These are phyloP conservation scores for Drosophila leontia DNA, from an alignment of 1,140 invertebrate species.

Conservation along the genomic window DNA sequence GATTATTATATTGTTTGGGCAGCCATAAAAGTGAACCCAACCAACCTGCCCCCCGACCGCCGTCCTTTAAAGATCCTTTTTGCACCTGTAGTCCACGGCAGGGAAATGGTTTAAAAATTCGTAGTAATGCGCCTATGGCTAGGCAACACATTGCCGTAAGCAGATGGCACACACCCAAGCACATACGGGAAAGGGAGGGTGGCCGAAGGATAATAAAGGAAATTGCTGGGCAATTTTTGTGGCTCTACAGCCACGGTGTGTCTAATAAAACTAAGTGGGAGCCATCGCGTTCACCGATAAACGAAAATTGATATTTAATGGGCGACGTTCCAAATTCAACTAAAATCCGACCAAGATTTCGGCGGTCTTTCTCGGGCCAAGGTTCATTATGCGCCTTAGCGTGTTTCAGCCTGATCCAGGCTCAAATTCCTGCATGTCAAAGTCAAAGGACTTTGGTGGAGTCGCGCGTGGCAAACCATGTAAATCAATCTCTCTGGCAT, in stretches of 20 bases:
- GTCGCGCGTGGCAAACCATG: slow-evolving; percentile 69
- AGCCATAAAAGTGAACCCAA: slow-evolving; percentile 56
- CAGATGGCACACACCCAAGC: slow-evolving; percentile 43
- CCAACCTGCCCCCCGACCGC: not conserved
- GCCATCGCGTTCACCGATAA: slow-evolving; percentile 64
- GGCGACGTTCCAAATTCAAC: slow-evolving; percentile 34
- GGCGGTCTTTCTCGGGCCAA: not conserved
- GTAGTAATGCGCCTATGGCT: slow-evolving; percentile 73
- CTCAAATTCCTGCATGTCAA: slow-evolving; percentile 61
- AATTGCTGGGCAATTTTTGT: slow-evolving; percentile 78
- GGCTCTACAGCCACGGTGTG: slow-evolving; percentile 40
- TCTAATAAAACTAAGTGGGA: slow-evolving; percentile 81
- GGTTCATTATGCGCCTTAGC: slow-evolving; percentile 48
- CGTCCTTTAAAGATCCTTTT: slow-evolving; percentile 60
- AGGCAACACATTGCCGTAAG: slow-evolving; percentile 64
- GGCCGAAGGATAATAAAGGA: slow-evolving; percentile 73
- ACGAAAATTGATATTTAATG: slow-evolving; percentile 82
- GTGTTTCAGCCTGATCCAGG: slow-evolving; percentile 45
- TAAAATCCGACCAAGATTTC: slow-evolving; percentile 22
- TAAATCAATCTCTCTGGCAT: slow-evolving; percentile 76
- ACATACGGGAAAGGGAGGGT: slow-evolving; percentile 11
- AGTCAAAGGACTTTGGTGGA: slow-evolving; percentile 50
- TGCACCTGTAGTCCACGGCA: slow-evolving; percentile 63
- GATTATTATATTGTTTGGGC: slow-evolving; percentile 73
- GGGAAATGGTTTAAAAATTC: slow-evolving; percentile 67